A percentile compares a stretch with the other conserved stretches of the same genome.
Conservation (phyloP, 2,113 vertebrate genomes). For the Piaya cayana region DNA sequence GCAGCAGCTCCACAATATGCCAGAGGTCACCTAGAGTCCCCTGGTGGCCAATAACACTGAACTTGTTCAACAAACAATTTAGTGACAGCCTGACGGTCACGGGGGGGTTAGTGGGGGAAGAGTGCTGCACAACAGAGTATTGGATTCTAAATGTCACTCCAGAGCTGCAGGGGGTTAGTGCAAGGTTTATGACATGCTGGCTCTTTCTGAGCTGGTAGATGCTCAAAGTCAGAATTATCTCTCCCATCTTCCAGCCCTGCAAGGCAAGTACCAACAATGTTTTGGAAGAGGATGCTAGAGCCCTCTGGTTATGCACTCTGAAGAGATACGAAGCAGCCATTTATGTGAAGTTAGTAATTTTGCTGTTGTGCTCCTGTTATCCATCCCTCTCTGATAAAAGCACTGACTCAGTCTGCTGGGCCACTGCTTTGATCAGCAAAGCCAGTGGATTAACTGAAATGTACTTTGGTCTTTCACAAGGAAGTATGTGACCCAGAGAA, state of each 20-base stretch:
- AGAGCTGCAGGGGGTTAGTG: constrained; percentile 29
- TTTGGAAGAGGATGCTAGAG: not conserved
- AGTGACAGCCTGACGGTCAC: not conserved
- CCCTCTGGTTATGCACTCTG: not conserved
- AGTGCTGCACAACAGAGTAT: constrained; percentile 31
- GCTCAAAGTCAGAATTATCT: not conserved
- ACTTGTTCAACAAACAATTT: constrained; percentile 67
- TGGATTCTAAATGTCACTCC: constrained; percentile 65
- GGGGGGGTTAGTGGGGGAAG: not conserved
- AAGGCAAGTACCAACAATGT: not conserved
- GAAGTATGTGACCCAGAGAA: not conserved
- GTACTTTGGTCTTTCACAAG: not conserved
- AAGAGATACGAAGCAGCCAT: not conserved
- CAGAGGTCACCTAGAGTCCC: constrained; percentile 56
- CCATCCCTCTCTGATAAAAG: not conserved
- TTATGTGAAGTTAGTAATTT: not conserved
- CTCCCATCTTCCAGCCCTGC: not conserved
- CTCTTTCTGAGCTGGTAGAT: not conserved
- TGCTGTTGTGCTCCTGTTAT: not conserved
- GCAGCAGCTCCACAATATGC: constrained; percentile 30
- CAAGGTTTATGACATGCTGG: not conserved
- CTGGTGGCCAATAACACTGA: constrained; percentile 58
- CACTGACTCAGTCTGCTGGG: not conserved
- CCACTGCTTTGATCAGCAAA: not conserved
- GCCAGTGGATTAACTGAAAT: not conserved